Evolutionary conservation across 2,888 invertebrate species (phyloP), one percentile per base, ranked within the genome.

Genomic region (Tenodera sinensis): DNA sequence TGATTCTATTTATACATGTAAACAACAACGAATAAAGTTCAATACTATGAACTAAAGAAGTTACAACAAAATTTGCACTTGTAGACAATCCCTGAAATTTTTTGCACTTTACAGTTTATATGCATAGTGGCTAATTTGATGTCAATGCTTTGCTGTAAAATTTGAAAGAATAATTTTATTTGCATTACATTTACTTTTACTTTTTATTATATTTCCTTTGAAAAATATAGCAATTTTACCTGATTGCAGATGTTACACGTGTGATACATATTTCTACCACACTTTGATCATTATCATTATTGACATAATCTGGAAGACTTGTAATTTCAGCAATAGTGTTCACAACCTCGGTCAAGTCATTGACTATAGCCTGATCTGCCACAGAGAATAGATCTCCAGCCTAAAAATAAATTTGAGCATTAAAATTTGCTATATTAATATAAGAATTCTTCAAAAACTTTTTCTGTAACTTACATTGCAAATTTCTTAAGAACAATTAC

Each of bases 251-350:
- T 84, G 98, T 97, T 83, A 98, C 97, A 90, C 98, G 94, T 1
- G 98, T 98, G 90, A 99, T 96, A 93, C 98, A 98, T 92, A 99
- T 98, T 94, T 99, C 98, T 91, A 98, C 98, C 90, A 98, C 97
- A 91, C 98, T 98, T 94, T 99, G 98, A 93, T 98, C 98, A 93
- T 98, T 97, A 92, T 97, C 97, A 93, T 97, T 98, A 91, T 96
- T 95, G 86, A 96, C 95, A 93, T 98, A 99, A 92, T 97, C 97
- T 6, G 97, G 95, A 90, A 97, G 95, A 90, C 97, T 97, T 90
- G 97, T 96, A 91, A 98, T 98, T 91, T 96, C 96, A 90, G 96
- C 96, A 71, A 95, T 93, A 88, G 93, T 93, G 92, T 96, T 95
- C 92, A 98, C 96, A 93, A 98, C 97, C 94, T 97, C 96, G 88